These are phyloP conservation scores for Pseudomyrmex gracilis DNA, from an alignment of 1,140 invertebrate genomes.

Conservation along the genomic window DNA sequence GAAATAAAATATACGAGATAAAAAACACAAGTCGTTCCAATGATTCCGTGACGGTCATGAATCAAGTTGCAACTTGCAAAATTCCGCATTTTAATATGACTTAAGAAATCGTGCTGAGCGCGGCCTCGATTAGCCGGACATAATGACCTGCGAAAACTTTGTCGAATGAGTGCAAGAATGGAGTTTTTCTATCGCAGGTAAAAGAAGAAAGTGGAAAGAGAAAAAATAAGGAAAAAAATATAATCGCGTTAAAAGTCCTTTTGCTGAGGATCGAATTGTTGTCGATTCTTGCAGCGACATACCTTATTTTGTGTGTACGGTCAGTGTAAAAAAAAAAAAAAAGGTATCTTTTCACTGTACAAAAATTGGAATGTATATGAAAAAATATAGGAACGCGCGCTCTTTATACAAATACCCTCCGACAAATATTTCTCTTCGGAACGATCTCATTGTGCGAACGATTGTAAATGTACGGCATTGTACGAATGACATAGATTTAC, in stretches of 20 bases:
- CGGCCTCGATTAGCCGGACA: background rate
- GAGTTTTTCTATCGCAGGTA: background rate
- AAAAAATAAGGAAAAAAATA: background rate
- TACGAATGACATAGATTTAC: too few species aligned
- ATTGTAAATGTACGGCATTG: too few species aligned
- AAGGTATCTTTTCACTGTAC: background rate
- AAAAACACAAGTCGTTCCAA: background rate
- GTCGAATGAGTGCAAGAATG: background rate
- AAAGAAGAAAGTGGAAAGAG: constrained; percentile 7
- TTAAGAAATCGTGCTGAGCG: background rate
- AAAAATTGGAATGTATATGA: constrained; percentile 5
- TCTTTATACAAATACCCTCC: background rate
- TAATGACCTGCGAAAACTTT: constrained; percentile 13
- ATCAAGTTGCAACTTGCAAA: constrained; percentile 1
- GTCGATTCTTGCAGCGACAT: background rate
- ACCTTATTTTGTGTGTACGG: background rate
- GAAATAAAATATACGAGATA: background rate
- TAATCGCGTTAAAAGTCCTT: constrained; percentile 45
- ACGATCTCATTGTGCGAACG: background rate
- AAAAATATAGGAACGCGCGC: background rate
- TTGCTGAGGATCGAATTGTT: constrained; percentile 4
- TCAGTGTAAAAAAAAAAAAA: constrained; percentile 15
- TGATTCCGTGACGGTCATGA: background rate
- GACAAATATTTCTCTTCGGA: background rate
- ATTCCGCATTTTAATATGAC: constrained; percentile 17